Conservation (phyloP, 2,113 vertebrate genomes). For the Nansenia antarctica region DNA sequence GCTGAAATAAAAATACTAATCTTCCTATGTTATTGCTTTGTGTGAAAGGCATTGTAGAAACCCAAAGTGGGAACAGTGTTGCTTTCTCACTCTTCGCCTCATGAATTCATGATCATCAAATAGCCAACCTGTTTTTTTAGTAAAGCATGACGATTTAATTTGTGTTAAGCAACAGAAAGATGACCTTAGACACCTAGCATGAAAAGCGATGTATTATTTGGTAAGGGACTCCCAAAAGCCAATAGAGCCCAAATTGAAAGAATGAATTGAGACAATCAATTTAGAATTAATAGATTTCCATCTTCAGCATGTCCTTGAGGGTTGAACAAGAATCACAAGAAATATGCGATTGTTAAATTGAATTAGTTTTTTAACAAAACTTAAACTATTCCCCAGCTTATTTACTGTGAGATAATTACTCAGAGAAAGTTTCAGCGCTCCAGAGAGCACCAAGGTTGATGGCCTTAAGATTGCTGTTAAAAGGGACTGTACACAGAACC, state of each 20-base stretch:
- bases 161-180: no score
- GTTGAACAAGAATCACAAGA: background rate
- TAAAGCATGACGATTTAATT: no score
- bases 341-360: background rate
- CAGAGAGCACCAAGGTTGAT: background rate
- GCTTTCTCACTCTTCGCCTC: no score
- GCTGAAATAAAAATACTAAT: background rate
- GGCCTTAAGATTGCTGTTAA: no score
- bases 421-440: background rate
- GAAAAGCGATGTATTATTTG: background rate
- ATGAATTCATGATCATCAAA: no score
- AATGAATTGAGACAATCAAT: background rate
- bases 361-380: background rate
- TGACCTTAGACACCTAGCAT: no score
- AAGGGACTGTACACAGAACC: no score
- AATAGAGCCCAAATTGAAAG: background rate
- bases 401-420: background rate
- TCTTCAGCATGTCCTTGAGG: background rate
- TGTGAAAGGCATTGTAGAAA: background rate
- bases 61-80: no score
- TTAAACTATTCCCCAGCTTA: background rate
- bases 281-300: no score
- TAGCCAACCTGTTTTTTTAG: no score
- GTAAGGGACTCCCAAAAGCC: background rate
- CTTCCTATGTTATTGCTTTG: no score